Base-by-base conservation (phyloP, 2,888 invertebrate species). In the Microplitis manilae region DNA sequence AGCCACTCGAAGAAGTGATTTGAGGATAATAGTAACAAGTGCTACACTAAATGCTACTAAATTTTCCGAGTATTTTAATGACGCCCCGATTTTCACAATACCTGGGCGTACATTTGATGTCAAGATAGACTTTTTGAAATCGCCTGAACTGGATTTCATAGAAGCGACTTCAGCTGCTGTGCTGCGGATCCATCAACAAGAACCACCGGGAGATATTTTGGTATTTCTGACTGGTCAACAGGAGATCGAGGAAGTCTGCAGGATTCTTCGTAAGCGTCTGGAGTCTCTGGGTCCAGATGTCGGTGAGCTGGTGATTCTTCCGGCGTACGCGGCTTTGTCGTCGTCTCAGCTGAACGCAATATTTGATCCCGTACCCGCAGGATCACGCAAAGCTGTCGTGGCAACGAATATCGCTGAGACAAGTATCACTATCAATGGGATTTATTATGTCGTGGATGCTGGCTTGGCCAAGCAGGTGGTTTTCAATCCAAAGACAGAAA, bases 401-500 rank as follows among this genome's bases (percentile, higher is more conserved):
- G 99, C 99, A 0, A 99, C 99, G 1, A 99, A 99, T 88, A 99
- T 99, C 84, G 99, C 99, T 0, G 99, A 99, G 90, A 99, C 99
- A 0, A 99, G 98, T 5, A 91, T 99, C 17, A 99, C 99, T 0
- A 99, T 99, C 75, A 98, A 99, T 89, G 99, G 99, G 0, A 99
- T 99, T 80, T 99, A 96, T 90, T 99, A 99, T 88, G 99, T 99
- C 0, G 98, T 99, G 0, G 99, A 99, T 91, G 99, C 99, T 0
- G 99, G 99, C 0, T 99, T 99, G 90, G 99, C 99, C 0, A 99
- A 99, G 89, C 99, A 99, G 90, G 99, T 99, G 90, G 98, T 98
- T 0, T 98, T 98, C 88, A 98, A 98, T 90, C 96, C 97, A 0
- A 97, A 97, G 90, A 97, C 97, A 1, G 97, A 99, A 17, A 99